Evolutionary conservation across 2,113 vertebrate genomes (phyloP).

Genomic region (Colistium nudipinnis): DNA sequence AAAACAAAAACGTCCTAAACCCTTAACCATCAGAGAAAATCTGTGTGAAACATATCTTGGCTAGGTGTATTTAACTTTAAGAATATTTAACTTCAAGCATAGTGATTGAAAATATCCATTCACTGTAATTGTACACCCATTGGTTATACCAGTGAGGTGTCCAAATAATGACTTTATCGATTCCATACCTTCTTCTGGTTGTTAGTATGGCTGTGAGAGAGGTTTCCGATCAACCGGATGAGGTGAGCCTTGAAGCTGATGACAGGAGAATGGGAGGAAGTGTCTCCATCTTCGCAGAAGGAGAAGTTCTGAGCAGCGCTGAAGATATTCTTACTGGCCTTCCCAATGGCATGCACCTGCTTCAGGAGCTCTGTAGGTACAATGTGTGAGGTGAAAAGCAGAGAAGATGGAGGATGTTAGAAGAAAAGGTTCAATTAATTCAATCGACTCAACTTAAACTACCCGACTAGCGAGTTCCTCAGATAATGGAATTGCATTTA

Average conservation of each 20-base stretch:
- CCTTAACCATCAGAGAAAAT: not conserved
- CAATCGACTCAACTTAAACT: too few relatives aligned
- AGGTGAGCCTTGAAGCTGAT: conserved; percentile 93
- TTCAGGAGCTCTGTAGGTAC: conserved; percentile 84
- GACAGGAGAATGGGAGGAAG: conserved; percentile 79
- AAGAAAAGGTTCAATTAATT: not conserved
- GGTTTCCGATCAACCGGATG: conserved; percentile 93
- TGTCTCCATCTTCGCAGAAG: conserved; percentile 53
- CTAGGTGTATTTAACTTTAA: too few relatives aligned
- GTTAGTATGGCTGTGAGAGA: conserved; percentile 86
- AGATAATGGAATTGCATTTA: not conserved
- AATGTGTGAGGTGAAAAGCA: not conserved
- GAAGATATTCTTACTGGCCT: conserved; percentile 85
- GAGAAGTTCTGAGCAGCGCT: conserved; percentile 81
- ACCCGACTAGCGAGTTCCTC: not conserved
- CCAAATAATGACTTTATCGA: not conserved
- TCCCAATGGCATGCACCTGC: conserved; percentile 87
- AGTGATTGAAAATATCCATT: not conserved
- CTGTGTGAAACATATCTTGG: too few relatives aligned
- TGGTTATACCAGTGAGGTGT: not conserved
- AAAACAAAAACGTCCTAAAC: not conserved
- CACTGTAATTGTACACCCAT: not conserved
- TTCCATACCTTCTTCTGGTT: conserved; percentile 92
- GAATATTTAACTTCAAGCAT: not conserved
- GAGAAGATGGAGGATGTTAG: not conserved